Conservation (phyloP, 2,113 vertebrate species). For the Eublepharis macularius region DNA sequence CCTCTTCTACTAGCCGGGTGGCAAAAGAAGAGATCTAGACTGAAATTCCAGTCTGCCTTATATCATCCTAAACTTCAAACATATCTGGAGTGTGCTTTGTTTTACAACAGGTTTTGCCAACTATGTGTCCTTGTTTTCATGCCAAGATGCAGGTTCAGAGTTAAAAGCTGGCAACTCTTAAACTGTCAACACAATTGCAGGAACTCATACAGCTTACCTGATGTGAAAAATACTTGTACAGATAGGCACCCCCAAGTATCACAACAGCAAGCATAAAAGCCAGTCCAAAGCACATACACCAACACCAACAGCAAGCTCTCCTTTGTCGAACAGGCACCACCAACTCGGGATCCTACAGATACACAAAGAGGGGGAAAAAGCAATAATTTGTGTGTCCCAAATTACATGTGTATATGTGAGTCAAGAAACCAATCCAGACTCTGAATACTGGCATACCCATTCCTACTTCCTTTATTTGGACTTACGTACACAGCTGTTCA, state of each 20-base stretch:
- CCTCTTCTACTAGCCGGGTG: not conserved
- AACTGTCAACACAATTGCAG: not conserved
- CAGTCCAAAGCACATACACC: constrained; percentile 94
- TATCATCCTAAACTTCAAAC: not conserved
- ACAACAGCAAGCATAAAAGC: constrained; percentile 93
- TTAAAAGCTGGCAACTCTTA: not conserved
- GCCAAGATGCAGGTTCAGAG: not conserved
- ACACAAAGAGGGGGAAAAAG: constrained; percentile 13
- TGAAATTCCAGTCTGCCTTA: not conserved
- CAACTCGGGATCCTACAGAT: constrained; percentile 84
- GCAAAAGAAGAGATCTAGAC: not conserved
- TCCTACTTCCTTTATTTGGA: too few species aligned
- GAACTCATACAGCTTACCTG: constrained; percentile 77
- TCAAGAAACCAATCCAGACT: too few species aligned
- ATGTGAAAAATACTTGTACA: constrained; percentile 87
- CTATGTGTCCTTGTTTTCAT: not conserved
- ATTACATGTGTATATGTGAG: accelerated
- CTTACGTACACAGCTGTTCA: too few species aligned
- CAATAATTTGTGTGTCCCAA: not conserved
- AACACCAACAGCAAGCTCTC: constrained; percentile 95
- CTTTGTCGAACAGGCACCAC: constrained; percentile 79
- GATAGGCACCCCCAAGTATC: constrained; percentile 91
- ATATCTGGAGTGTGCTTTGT: not conserved
- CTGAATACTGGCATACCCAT: too few species aligned
- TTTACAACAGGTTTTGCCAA: not conserved